Conservation (phyloP, 2,888 invertebrate genomes). For the Unio delphinus region DNA sequence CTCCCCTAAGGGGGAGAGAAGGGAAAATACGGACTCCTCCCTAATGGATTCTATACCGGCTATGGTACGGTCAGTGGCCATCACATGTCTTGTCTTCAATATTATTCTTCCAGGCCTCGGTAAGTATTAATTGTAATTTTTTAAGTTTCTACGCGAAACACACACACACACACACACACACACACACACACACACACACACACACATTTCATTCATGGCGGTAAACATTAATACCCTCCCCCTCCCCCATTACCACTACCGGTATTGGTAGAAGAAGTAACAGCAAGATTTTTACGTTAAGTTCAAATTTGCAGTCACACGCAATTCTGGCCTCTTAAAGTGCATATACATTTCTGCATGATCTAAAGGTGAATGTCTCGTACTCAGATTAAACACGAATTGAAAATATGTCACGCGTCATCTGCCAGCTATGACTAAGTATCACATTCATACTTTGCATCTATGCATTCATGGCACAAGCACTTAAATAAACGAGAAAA, state of each 20-base stretch:
- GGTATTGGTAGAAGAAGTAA: background rate
- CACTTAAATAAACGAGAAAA: no score
- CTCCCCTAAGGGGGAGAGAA: slow-evolving; percentile 28
- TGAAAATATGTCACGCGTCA: no score
- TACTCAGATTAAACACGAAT: no score
- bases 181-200: no score
- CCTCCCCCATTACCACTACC: background rate
- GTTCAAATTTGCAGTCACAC: no score
- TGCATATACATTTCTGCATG: no score
- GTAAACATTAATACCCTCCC: background rate
- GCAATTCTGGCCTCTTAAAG: no score
- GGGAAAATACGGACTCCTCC: slow-evolving; percentile 42
- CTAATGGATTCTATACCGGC: slow-evolving; percentile 63
- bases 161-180: no score
- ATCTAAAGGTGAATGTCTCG: no score
- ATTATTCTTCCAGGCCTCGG: slow-evolving; percentile 63
- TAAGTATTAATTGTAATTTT: slow-evolving; percentile 30
- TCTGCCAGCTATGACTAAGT: no score
- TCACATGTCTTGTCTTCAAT: slow-evolving; percentile 60
- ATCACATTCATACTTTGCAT: no score
- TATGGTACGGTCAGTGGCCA: slow-evolving; percentile 60
- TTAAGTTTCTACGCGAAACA: slow-evolving; percentile 4
- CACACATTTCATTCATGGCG: background rate
- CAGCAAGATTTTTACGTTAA: background rate
- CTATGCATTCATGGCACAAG: no score